Evolutionary conservation across 2,888 invertebrate genomes (phyloP).

Genomic region (Furcula furcula): DNA sequence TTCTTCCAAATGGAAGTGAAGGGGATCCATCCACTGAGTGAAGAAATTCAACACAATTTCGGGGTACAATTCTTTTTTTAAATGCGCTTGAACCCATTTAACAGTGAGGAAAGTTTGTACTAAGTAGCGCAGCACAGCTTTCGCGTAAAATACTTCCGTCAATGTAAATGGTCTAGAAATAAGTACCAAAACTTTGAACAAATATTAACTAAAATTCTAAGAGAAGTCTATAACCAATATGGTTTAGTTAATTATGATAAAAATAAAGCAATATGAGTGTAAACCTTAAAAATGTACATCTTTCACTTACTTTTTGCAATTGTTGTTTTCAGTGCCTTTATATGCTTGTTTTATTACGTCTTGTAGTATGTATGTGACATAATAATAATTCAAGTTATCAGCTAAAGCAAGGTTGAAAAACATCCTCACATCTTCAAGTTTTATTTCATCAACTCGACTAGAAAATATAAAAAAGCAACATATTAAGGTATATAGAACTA

Average conservation of each 20-base stretch:
- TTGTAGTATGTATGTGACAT: conserved; percentile 49
- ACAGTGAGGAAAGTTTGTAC: conserved; percentile 48
- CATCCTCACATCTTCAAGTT: conserved; percentile 37
- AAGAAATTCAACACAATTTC: conserved; percentile 54
- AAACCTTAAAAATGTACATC: too few species aligned
- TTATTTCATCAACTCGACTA: conserved; percentile 33
- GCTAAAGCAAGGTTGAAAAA: conserved; percentile 43
- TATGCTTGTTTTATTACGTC: conserved; percentile 38
- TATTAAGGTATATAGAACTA: too few species aligned
- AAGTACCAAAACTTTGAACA: too few species aligned
- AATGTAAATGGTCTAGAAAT: conserved; percentile 50
- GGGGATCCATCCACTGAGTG: conserved; percentile 58
- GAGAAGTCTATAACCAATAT: too few species aligned
- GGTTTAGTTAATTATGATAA: too few species aligned
- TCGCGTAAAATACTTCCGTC: conserved; percentile 58
- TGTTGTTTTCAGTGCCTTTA: conserved; percentile 14
- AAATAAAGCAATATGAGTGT: too few species aligned
- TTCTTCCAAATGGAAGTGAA: conserved; percentile 41
- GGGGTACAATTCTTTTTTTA: conserved; percentile 37
- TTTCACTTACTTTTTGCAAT: conserved; percentile 36
- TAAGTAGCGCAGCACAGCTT: conserved; percentile 44
- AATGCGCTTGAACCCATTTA: conserved; percentile 47
- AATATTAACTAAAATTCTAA: too few species aligned
- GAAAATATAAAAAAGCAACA: conserved; percentile 3
- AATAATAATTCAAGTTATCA: conserved; percentile 42